A percentile compares a stretch with the other conserved stretches of the same genome.
Evolutionary conservation across 2,113 vertebrate genomes (phyloP).

Genomic region (Rhynchopsitta pachyrhyncha): DNA sequence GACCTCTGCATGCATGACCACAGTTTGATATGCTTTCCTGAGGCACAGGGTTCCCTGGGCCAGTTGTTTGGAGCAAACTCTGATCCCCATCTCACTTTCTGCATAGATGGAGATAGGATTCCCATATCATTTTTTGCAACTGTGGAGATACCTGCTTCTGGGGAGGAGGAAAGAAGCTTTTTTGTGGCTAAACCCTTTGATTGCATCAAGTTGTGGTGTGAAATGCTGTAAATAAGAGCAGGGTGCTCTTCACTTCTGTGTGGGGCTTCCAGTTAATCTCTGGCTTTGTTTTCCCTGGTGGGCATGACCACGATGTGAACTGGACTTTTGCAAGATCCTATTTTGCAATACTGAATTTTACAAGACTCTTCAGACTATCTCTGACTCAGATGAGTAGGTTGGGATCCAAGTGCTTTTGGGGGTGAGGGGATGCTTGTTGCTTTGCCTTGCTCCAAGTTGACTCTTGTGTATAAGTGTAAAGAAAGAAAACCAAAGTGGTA

Average conservation of each 20-base stretch:
- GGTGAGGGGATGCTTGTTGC: neutral
- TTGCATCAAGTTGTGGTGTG: slow-evolving; percentile 28
- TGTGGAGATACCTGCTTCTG: neutral
- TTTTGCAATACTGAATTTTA: slow-evolving; percentile 25
- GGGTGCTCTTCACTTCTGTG: neutral
- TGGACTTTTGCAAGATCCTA: neutral
- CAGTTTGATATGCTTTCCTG: neutral
- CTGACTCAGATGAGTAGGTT: neutral
- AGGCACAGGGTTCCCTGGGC: neutral
- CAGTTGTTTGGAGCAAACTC: neutral
- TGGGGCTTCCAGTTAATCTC: slow-evolving; percentile 18
- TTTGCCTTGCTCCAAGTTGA: neutral
- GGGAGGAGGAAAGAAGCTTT: neutral
- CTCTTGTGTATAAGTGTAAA: neutral
- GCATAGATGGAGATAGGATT: neutral
- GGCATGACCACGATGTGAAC: neutral
- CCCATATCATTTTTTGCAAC: neutral
- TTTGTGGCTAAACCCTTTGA: neutral
- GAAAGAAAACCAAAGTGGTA: neutral
- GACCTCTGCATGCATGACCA: neutral
- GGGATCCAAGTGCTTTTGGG: neutral
- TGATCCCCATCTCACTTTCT: neutral
- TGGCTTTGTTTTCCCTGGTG: neutral
- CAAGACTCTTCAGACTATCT: neutral
- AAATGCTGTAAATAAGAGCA: slow-evolving; percentile 11